Percentiles rank a stretch among this genome's conserved stretches.
Conservation (phyloP, 2,113 vertebrate genomes). For the Verasper variegatus region DNA sequence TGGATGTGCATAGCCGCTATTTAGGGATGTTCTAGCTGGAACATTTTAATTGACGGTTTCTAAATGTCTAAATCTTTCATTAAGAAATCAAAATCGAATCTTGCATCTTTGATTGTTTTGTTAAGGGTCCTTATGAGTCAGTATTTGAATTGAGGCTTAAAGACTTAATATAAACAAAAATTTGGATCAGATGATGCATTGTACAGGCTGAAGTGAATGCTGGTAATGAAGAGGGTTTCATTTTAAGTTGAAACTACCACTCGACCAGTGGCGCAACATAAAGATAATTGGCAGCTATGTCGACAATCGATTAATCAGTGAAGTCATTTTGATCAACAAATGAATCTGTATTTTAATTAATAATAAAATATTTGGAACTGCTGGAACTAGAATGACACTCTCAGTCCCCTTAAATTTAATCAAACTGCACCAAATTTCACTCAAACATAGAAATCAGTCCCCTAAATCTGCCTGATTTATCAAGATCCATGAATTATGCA, state of each 20-base stretch:
- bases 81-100: too few relatives aligned
- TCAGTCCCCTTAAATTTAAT: too few relatives aligned
- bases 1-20: constrained; percentile 36
- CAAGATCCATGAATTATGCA: too few relatives aligned
- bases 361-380: neutral
- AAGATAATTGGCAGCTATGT: neutral
- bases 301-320: neutral
- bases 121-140: neutral
- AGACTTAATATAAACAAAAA: neutral
- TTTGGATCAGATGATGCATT: neutral
- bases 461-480: too few relatives aligned
- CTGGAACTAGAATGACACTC: too few relatives aligned
- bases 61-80: too few relatives aligned
- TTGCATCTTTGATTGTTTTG: neutral
- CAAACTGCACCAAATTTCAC: too few relatives aligned
- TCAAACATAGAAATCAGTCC: too few relatives aligned
- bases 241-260: constrained; percentile 7
- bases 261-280: neutral
- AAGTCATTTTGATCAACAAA: constrained; percentile 3
- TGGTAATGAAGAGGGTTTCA: neutral
- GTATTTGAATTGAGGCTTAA: neutral
- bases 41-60: neutral
- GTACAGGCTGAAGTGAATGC: neutral
- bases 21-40: constrained; percentile 55
- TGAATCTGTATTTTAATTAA: neutral